Percentiles rank a stretch among this genome's conserved stretches.
Conservation (phyloP, 2,797 vertebrate species). For the Semotilus atromaculatus region DNA sequence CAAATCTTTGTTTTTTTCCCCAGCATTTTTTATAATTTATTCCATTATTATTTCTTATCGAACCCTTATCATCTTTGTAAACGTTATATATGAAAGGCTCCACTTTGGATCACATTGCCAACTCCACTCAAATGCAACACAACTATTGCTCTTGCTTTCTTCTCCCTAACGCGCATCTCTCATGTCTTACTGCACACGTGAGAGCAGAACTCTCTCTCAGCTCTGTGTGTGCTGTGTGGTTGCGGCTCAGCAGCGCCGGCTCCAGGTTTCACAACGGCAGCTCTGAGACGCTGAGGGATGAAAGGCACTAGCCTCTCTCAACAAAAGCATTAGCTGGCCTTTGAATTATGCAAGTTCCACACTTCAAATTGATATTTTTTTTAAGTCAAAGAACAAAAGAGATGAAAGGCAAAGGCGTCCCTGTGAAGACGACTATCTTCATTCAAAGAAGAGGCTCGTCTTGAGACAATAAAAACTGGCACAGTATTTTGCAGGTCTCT, state of each 20-base stretch:
- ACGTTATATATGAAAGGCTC: constrained; percentile 2
- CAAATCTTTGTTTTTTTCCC: background rate
- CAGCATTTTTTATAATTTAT: background rate
- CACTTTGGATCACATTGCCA: background rate
- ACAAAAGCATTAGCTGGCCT: constrained; percentile 55
- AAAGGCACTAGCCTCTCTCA: constrained; percentile 51
- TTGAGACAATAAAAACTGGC: constrained; percentile 14
- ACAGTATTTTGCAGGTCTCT: background rate
- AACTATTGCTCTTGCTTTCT: background rate
- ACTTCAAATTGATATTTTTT: constrained; percentile 50
- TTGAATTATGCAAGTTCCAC: constrained; percentile 68
- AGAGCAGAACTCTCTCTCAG: constrained; percentile 23
- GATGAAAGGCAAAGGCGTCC: constrained; percentile 44
- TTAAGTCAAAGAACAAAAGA: constrained; percentile 54
- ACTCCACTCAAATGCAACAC: background rate
- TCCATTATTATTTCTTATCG: background rate
- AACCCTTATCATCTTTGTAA: background rate
- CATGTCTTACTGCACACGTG: constrained; percentile 34
- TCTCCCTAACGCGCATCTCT: constrained; percentile 27
- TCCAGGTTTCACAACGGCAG: constrained; percentile 51
- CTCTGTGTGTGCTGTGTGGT: constrained; percentile 1
- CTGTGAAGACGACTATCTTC: constrained; percentile 43
- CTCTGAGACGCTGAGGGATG: constrained; percentile 36
- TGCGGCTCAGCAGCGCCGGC: constrained; percentile 38
- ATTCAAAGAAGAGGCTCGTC: constrained; percentile 32